Evolutionary conservation across 2,113 vertebrate species (phyloP).

Genomic region (Anthoscopus minutus): DNA sequence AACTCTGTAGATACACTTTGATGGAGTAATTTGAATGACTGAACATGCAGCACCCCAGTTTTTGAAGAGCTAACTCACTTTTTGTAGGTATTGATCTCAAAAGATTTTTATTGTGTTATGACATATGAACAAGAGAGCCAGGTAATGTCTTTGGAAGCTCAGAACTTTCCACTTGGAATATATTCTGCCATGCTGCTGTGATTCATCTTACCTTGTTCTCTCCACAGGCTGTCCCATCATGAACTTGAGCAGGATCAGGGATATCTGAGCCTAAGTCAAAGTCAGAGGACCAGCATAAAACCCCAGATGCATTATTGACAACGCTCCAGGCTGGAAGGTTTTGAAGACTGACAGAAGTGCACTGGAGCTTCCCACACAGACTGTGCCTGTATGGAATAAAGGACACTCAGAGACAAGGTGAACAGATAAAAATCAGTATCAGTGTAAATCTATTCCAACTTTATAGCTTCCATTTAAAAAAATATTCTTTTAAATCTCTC

Average conservation of each 20-base stretch:
- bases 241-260: conserved; percentile 82
- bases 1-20: not conserved
- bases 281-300: conserved; percentile 74
- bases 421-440: not conserved
- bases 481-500: not conserved
- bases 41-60: not conserved
- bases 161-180: not conserved
- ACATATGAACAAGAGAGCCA: not conserved
- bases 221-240: conserved; percentile 76
- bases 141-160: not conserved
- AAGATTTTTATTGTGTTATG: not conserved
- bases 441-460: not conserved
- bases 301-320: not conserved
- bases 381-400: conserved; percentile 63
- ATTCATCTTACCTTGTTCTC: conserved; percentile 71
- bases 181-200: not conserved
- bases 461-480: not conserved
- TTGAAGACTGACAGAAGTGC: conserved; percentile 58
- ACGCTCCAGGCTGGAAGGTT: conserved; percentile 30
- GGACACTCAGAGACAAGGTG: not conserved
- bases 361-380: conserved; percentile 86
- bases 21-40: not conserved
- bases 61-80: not conserved
- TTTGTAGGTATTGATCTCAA: not conserved
- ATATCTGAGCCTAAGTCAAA: conserved; percentile 82